Evolutionary conservation across 2,113 vertebrate genomes (phyloP).

Genomic region (Bujurquina vittata): DNA sequence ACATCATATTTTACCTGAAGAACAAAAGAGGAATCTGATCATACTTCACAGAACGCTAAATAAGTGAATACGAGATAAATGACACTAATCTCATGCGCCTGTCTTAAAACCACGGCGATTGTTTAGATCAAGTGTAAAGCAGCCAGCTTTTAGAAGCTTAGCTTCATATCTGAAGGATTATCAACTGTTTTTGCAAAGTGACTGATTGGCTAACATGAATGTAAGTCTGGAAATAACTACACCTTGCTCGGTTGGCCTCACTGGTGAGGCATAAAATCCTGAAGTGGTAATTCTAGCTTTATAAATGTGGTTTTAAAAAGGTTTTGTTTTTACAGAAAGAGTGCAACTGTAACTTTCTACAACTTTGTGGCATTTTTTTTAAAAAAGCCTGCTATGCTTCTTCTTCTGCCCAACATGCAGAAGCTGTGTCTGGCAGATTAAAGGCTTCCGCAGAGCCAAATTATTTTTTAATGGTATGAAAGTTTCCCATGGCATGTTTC

Average conservation of each 20-base stretch:
- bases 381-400: background rate
- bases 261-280: background rate
- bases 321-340: background rate
- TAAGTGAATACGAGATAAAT: background rate
- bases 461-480: constrained; percentile 71
- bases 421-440: constrained; percentile 56
- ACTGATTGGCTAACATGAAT: background rate
- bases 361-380: background rate
- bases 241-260: background rate
- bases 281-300: background rate
- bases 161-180: background rate
- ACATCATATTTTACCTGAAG: background rate
- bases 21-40: background rate
- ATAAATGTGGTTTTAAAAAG: background rate
- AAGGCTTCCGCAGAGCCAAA: constrained; percentile 62
- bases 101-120: background rate
- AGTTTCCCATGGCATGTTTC: constrained; percentile 64
- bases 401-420: constrained; percentile 30
- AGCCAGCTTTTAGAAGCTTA: background rate
- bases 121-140: background rate
- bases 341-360: background rate
- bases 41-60: background rate
- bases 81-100: background rate
- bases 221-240: background rate
- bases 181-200: background rate